Evolutionary conservation across 2,797 vertebrate species (phyloP).

Genomic region (Sebastes wilsoni): DNA sequence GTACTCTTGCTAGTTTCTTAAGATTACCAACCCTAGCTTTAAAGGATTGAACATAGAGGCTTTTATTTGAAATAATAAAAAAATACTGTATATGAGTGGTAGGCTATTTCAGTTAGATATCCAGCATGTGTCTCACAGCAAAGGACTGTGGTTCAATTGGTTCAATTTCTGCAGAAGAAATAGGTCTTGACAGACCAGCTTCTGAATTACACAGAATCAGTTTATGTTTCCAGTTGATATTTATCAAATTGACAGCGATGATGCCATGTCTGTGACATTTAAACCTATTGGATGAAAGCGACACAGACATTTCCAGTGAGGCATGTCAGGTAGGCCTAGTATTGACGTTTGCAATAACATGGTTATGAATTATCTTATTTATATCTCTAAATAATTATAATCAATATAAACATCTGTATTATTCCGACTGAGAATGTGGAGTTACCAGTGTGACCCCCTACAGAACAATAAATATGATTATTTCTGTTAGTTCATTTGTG

Average conservation of each 20-base stretch:
- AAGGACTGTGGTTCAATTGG: neutral
- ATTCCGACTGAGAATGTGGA: neutral
- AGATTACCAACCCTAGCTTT: too few relatives aligned
- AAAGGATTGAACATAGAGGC: neutral
- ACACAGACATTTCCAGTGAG: neutral
- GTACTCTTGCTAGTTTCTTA: too few relatives aligned
- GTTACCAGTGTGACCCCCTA: neutral
- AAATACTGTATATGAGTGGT: neutral
- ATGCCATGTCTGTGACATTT: slow-evolving; percentile 44
- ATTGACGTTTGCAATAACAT: neutral
- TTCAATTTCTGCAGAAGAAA: neutral
- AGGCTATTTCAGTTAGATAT: neutral
- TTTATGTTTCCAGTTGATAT: slow-evolving; percentile 6
- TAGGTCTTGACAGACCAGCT: neutral
- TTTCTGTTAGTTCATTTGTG: neutral
- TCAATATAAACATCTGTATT: neutral
- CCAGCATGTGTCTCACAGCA: neutral
- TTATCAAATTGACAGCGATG: slow-evolving; percentile 27
- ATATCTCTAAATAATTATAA: neutral
- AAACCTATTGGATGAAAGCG: neutral
- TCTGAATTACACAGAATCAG: slow-evolving; percentile 15
- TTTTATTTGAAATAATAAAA: neutral
- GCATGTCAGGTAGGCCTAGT: neutral
- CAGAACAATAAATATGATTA: neutral
- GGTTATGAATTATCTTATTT: neutral